Base-by-base conservation (phyloP, 2,113 vertebrate genomes). In the Tricholaema leucomelas region DNA sequence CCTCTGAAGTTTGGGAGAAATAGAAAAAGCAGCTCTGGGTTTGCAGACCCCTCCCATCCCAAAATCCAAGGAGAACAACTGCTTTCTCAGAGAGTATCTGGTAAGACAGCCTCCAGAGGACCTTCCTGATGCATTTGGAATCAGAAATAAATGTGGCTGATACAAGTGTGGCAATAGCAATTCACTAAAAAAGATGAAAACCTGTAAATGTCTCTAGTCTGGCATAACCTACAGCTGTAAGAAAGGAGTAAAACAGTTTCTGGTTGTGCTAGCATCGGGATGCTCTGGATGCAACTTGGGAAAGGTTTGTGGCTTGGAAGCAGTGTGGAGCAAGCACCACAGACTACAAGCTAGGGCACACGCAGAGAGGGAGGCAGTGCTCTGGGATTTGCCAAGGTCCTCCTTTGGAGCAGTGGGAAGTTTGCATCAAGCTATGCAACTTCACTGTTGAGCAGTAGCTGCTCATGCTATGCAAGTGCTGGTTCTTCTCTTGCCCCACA, bases 261-360 rank as follows among this genome's bases (percentile, higher is more conserved):
- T 61, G 25, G 52, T 40, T 71, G 10, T 70, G 63, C 19, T 75
- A 60, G 58, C 56, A 30, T 44, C 0, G 0, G 74, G 84, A 30
- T 91, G 58, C 70, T 90, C 78, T 70, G 74, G 31, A 63, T 4
- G 1, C 55, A 83, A 60, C 40, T 89, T 40, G 0, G 74, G 46
- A 33, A 85, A 81, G 40, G 72, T 42, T 95, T 61, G 36, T 42
- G 67, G 54, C 50, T 85, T 80, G 59, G 56, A 92, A 96, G 77
- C 35, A 42, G 52, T 0, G 0, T 58, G 36, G 36, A 88, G 38
- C 56, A 69, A 81, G 38, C 0, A 0, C 40, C 20, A 8, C 59
- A 3, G 3, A 79, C 65, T 56, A 33, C 46, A 65, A 36, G 35
- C 67, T 88, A 27, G 58, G 64, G 70, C 85, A 67, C 25, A 14